Evolutionary conservation across 2,888 invertebrate species (phyloP).

Genomic region (Orthosia incerta): DNA sequence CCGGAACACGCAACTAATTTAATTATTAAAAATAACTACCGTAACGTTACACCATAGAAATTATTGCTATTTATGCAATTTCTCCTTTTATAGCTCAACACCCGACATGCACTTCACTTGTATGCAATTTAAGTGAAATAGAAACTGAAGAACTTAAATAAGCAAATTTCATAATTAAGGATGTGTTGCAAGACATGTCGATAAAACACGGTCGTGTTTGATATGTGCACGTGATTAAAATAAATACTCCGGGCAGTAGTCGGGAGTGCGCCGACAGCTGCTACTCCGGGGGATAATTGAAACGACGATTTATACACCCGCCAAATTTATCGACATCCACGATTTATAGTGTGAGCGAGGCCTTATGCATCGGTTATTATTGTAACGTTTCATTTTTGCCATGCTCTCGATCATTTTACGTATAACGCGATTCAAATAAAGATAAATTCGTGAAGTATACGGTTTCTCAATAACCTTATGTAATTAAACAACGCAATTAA

Average conservation of each 20-base stretch:
- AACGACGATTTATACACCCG: slow-evolving; percentile 89
- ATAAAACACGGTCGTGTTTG: slow-evolving; percentile 78
- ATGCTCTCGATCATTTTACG: slow-evolving; percentile 62
- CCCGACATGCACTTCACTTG: slow-evolving; percentile 21
- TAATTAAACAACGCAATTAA: slow-evolving; percentile 70
- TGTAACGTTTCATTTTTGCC: slow-evolving; percentile 73
- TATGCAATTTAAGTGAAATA: slow-evolving; percentile 40
- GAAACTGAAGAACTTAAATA: slow-evolving; percentile 25
- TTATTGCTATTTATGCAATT: slow-evolving; percentile 42
- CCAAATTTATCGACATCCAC: slow-evolving; percentile 88
- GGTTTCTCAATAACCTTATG: slow-evolving; percentile 62
- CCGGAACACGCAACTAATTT: slow-evolving; percentile 60
- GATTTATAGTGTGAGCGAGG: slow-evolving; percentile 81
- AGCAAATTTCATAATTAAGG: slow-evolving; percentile 79
- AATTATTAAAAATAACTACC: slow-evolving; percentile 55
- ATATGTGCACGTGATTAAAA: slow-evolving; percentile 87
- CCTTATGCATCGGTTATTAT: slow-evolving; percentile 72
- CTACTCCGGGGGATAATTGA: slow-evolving; percentile 88
- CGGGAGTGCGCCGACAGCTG: slow-evolving; percentile 84
- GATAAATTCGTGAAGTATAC: slow-evolving; percentile 61
- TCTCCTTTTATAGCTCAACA: slow-evolving; percentile 27
- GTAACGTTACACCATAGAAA: slow-evolving; percentile 27
- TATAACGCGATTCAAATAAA: slow-evolving; percentile 64
- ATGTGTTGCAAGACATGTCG: slow-evolving; percentile 77
- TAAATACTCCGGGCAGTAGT: slow-evolving; percentile 87